Conservation (phyloP, 2,797 vertebrate species). For the Phaenicophaeus curvirostris region DNA sequence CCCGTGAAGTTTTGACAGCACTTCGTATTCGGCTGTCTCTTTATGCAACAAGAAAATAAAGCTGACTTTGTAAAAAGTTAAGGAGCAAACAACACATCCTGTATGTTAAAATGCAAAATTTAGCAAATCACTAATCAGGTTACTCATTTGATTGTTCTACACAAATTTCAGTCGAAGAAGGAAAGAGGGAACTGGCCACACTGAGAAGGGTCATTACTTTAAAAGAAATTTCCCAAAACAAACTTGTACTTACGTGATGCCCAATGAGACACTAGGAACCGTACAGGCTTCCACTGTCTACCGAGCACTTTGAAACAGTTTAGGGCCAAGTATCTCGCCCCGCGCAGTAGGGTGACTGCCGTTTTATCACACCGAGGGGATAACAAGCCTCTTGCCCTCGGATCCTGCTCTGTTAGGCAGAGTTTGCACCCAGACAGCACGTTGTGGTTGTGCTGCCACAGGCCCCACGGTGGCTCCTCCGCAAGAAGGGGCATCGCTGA, state of each 20-base stretch:
- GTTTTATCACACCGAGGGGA: background rate
- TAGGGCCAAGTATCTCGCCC: background rate
- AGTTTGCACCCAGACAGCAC: background rate
- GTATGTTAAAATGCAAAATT: background rate
- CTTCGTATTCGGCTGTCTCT: background rate
- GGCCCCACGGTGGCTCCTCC: background rate
- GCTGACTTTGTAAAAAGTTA: background rate
- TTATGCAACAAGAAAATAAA: background rate
- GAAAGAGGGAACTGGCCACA: accelerated
- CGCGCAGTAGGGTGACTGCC: background rate
- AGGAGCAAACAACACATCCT: background rate
- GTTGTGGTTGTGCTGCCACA: background rate
- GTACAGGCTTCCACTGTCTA: background rate
- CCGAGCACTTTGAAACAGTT: background rate
- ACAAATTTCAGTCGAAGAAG: background rate
- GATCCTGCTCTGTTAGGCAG: background rate
- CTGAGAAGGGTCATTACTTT: background rate
- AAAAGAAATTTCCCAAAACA: background rate
- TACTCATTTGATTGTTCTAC: background rate
- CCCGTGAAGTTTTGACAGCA: background rate
- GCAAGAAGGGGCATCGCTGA: background rate
- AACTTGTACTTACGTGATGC: background rate
- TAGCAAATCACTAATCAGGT: background rate
- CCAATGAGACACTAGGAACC: background rate
- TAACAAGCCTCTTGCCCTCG: background rate